Evolutionary conservation across 1,140 invertebrate genomes (phyloP), one percentile per base, ranked within the genome.

Genomic region (Heterodera schachtii): DNA sequence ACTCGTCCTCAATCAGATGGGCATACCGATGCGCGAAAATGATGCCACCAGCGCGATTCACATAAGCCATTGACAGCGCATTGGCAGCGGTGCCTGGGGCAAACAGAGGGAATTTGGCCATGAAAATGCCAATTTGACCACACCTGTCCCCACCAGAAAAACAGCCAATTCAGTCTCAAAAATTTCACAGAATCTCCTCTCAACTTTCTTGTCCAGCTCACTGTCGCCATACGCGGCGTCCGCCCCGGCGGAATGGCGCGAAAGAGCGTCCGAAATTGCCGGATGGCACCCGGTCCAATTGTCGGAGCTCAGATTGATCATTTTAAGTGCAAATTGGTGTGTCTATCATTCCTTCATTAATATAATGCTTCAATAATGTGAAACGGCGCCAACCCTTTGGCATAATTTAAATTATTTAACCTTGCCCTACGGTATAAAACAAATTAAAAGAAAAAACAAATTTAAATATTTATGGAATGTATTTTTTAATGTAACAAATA

Each of bases 1-100:
- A 81, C 47, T 81, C 79, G 75, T 81, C 79, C 60, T 81, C 79
- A 77, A 81, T 77, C 49, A 81, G 47, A 67, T 81, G 79, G 31
- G 73, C 71, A 43, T 81, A 47, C 64, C 69, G 47, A 47, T 81
- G 79, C 43, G 79, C 43, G 41, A 81, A 81, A 31, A 81, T 81
- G 5, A 81, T 77, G 21, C 79, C 79, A 11, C 79, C 79, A 6
- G 79, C 69, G 41, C n/a, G 47, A 31, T 81, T 81, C 43, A 81
- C 11, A 75, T 78, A 75, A 19, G 79, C 79, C 79, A 81, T 81
- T 60, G 79, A 21, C n/a, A 81, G 31, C 21, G 79, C 79, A 75
- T 81, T 81, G 9, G 79, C 79, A 3, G 79, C 79, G 60, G 79
- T 81, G 43, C 79, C 79, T 81, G 69, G 47, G 49, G 73, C 31